phyloP scores from a whole-genome alignment of 2,113 vertebrate species.

The Caretta caretta region DNA sequence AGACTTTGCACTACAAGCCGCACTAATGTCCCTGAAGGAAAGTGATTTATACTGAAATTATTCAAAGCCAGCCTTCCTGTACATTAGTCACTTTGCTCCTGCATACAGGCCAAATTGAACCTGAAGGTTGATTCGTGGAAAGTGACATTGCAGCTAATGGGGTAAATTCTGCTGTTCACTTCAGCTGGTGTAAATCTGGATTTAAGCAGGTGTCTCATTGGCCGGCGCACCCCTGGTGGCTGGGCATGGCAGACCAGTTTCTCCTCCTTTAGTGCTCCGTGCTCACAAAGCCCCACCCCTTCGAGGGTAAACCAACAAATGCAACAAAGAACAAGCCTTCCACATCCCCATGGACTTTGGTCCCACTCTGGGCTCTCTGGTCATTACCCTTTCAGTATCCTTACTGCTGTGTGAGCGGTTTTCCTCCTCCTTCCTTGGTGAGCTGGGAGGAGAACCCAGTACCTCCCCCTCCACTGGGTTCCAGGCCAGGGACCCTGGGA shows the following conservation, averaged over 20 bases:
- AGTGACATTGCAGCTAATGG: rapidly evolving
- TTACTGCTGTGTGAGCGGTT: background rate
- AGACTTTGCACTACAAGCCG: background rate
- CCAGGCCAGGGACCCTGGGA: background rate
- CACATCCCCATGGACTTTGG: background rate
- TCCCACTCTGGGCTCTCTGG: too few relatives aligned
- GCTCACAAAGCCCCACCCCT: background rate
- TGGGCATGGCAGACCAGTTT: background rate
- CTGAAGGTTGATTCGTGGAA: background rate
- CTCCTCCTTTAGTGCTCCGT: background rate
- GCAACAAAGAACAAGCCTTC: background rate
- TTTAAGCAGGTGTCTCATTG: background rate
- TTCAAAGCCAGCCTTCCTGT: rapidly evolving
- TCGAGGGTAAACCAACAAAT: background rate
- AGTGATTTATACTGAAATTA: background rate
- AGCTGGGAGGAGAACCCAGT: background rate
- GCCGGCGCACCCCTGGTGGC: background rate
- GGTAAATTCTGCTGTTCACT: background rate
- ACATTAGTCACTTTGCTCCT: background rate
- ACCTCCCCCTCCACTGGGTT: background rate
- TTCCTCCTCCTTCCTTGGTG: background rate
- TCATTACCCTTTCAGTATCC: background rate
- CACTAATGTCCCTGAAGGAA: background rate
- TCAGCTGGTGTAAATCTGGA: background rate
- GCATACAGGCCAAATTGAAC: rapidly evolving